These are phyloP conservation scores for Drosophila nigritarsus DNA, from an alignment of 2,888 invertebrate genomes.

Conservation along the genomic window DNA sequence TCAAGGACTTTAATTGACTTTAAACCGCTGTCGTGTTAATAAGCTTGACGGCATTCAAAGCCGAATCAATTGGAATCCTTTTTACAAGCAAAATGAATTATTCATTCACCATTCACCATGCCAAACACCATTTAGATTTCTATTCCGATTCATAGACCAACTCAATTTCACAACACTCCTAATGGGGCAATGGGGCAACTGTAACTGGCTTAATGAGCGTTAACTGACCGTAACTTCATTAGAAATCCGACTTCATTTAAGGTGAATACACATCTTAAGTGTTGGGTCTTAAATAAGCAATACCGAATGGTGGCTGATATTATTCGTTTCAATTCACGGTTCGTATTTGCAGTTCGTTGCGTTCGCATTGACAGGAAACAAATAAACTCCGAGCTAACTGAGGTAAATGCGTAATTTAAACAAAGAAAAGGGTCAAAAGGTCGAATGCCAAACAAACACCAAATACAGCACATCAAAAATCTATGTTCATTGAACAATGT, in stretches of 20 bases:
- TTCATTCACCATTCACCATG: slow-evolving; percentile 57
- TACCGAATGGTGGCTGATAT: slow-evolving; percentile 8
- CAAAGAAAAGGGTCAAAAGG: slow-evolving; percentile 62
- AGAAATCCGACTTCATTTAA: slow-evolving; percentile 16
- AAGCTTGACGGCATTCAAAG: slow-evolving; percentile 17
- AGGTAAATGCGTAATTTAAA: slow-evolving; percentile 39
- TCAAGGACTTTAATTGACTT: slow-evolving; percentile 41
- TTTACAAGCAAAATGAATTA: slow-evolving; percentile 56
- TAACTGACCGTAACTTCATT: slow-evolving; percentile 33
- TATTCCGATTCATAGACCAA: slow-evolving; percentile 9
- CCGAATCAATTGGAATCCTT: slow-evolving; percentile 35
- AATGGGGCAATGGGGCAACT: not conserved
- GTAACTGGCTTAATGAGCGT: slow-evolving; percentile 35
- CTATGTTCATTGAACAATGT: slow-evolving; percentile 30
- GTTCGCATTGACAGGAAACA: slow-evolving; percentile 58
- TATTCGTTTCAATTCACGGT: slow-evolving; percentile 36
- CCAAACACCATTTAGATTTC: not conserved
- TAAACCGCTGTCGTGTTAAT: slow-evolving; percentile 41
- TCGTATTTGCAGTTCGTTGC: slow-evolving; percentile 64
- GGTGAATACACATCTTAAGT: not conserved
- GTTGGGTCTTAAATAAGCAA: slow-evolving; percentile 18
- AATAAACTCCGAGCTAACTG: slow-evolving; percentile 57
- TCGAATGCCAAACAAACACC: slow-evolving; percentile 46
- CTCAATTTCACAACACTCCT: slow-evolving; percentile 25
- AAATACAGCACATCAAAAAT: slow-evolving; percentile 37